Evolutionary conservation across 2,888 invertebrate genomes (phyloP), one percentile per base, ranked within the genome.

Genomic region (Folsomia manolachei): DNA sequence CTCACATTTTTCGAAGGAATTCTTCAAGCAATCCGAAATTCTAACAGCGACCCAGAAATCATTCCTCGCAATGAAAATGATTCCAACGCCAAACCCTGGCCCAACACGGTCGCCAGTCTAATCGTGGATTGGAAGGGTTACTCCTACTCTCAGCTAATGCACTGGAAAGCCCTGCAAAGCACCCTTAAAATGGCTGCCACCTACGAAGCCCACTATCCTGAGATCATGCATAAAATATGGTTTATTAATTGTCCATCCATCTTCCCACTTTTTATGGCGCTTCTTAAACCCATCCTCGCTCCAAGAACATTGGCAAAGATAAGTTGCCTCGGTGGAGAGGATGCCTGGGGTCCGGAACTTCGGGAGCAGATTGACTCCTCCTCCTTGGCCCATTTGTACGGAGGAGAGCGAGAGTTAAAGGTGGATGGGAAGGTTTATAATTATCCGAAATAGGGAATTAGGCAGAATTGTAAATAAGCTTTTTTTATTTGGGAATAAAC

Each of bases 151-250:
- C 69, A 69, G 39, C 51, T 69, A 1, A 63, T 69, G 1, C 61
- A 51, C 51, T 27, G n/a, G n/a, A 60, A 60, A 60, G 60, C 60
- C 4, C 60, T 60, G 4, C 60, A 60, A 21, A 60, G n/a, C 23
- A 21, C 23, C 9, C 23, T 60, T 9, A 60, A 21, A 60, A n/a
- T 60, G 23, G 60, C 60, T 9, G 60, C 39, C 1, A 60, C 61
- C 14, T 71, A 66, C 51, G 71, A 71, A 66, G 62, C 60, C 21
- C 61, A 66, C 26, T 71, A 71, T n/a, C 71, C 71, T 4, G 71
- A 66, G 51, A 66, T 66, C 1, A 1, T 71, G 39, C 60, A 61
- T 27, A n/a, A 24, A 2, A 39, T 27, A 9, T 24, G 61, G 2
- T 71, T 71, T 51, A 66, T 71, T 7, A 71, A 71, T 24, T 71